Percentiles rank a stretch among this genome's conserved stretches.
phyloP scores from a whole-genome alignment of 1,140 invertebrate genomes.

The Ectropis grisescens region DNA sequence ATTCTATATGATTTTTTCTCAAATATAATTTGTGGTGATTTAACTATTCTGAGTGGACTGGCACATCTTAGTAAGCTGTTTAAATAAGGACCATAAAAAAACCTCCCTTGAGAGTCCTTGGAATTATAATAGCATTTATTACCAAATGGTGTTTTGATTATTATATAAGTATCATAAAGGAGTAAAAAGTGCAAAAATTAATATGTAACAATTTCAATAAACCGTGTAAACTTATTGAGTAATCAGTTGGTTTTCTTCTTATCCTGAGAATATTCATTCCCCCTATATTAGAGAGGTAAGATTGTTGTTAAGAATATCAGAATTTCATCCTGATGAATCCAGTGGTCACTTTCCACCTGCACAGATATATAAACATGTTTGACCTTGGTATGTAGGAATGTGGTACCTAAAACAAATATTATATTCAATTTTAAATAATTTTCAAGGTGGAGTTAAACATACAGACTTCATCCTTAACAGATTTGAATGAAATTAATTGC shows the following conservation, averaged over 20 bases:
- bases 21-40: constrained; percentile 5
- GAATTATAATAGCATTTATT: constrained; percentile 66
- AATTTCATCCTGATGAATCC: constrained; percentile 28
- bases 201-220: constrained; percentile 66
- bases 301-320: constrained; percentile 17
- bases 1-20: constrained; percentile 1
- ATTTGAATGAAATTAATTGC: no score
- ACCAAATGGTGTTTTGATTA: constrained; percentile 65
- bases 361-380: constrained; percentile 4
- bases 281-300: constrained; percentile 22
- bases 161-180: constrained; percentile 57
- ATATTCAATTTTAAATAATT: no score
- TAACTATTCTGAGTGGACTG: constrained; percentile 7
- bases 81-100: constrained; percentile 44
- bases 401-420: not conserved
- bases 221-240: constrained; percentile 63
- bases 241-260: constrained; percentile 31
- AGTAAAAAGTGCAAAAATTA: constrained; percentile 67
- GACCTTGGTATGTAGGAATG: not conserved
- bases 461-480: no score
- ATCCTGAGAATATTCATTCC: constrained; percentile 6
- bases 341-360: constrained; percentile 43
- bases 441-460: no score
- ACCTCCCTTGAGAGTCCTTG: constrained; percentile 42
- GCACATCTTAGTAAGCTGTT: constrained; percentile 40